phyloP scores from a whole-genome alignment of 1,140 invertebrate genomes.

The Choristoneura fumiferana region DNA sequence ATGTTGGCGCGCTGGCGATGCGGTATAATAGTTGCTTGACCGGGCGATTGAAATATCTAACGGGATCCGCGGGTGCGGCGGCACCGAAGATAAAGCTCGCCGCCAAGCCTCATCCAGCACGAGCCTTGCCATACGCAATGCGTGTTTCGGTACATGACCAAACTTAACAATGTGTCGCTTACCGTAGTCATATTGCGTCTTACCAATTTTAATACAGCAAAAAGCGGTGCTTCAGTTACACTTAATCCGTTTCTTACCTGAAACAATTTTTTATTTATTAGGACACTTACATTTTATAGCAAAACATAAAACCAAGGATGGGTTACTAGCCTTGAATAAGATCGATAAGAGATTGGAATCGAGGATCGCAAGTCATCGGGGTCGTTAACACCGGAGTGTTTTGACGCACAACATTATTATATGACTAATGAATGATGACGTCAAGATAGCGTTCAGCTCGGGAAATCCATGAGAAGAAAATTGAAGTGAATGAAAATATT shows the following conservation, averaged over 20 bases:
- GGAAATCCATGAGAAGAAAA: slow-evolving; percentile 18
- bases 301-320: slow-evolving; percentile 35
- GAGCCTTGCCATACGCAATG: background rate
- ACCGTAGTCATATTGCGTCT: background rate
- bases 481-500: background rate
- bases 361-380: slow-evolving; percentile 66
- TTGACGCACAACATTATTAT: slow-evolving; percentile 56
- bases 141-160: slow-evolving; percentile 24
- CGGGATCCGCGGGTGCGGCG: slow-evolving; percentile 32
- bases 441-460: slow-evolving; percentile 25
- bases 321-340: slow-evolving; percentile 33
- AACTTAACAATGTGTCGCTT: background rate
- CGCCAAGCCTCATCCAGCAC: background rate
- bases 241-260: slow-evolving; percentile 44
- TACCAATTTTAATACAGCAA: background rate
- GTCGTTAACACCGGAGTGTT: slow-evolving; percentile 61
- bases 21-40: slow-evolving; percentile 63
- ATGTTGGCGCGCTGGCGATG: slow-evolving; percentile 47
- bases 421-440: slow-evolving; percentile 38
- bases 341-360: slow-evolving; percentile 59
- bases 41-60: slow-evolving; percentile 58
- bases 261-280: slow-evolving; percentile 48
- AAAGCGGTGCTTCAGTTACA: background rate
- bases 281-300: slow-evolving; percentile 27
- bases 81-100: slow-evolving; percentile 26